Evolutionary conservation across 2,888 invertebrate genomes (phyloP), one percentile per base, ranked within the genome.

Genomic region (Morpho helenor): DNA sequence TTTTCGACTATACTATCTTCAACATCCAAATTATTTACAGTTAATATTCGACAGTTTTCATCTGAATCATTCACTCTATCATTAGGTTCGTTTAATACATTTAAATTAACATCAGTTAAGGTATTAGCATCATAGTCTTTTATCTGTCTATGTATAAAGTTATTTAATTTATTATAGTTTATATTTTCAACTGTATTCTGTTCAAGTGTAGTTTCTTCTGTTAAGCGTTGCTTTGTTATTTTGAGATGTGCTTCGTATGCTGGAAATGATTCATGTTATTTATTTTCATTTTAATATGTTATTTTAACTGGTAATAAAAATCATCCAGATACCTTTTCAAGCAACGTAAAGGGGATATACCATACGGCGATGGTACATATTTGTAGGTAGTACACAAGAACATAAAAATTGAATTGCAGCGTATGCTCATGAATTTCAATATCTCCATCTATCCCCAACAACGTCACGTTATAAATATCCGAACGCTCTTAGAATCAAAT

Each of bases 171-270:
- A 16, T 16, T 16, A 2, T 16, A 16, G 16, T 66, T 61, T 65
- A 70, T 61, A 60, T 68, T 71, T 60, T 75, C 63, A 59, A 73
- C 72, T 68, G 54, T 65, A 66, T 60, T 71, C 66, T 40, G 57
- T 63, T 60, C 62, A 63, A 49, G 66, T 56, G 46, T 16, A 49
- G 42, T 44, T 48, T 58, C 49, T 53, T 64, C 62, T 40, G 41
- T 23, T 23, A 40, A 23, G 7, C 5, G 8, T 16, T 52, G 16
- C 7, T 66, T 68, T 42, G 72, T 70, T 3, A 71, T 60, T 73
- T 77, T 79, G 42, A 76, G 65, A 62, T 82, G 71, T 0, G 84
- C 83, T 67, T 87, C 86, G 50, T 81, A 87, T 5, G 86, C 88
- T 68, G 61, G 23, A 67, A 66, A 10, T 7, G 8, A 55, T 56